Evolutionary conservation across 2,113 vertebrate species (phyloP), one percentile per base, ranked within the genome.

Genomic region (Myotis brandtii): DNA sequence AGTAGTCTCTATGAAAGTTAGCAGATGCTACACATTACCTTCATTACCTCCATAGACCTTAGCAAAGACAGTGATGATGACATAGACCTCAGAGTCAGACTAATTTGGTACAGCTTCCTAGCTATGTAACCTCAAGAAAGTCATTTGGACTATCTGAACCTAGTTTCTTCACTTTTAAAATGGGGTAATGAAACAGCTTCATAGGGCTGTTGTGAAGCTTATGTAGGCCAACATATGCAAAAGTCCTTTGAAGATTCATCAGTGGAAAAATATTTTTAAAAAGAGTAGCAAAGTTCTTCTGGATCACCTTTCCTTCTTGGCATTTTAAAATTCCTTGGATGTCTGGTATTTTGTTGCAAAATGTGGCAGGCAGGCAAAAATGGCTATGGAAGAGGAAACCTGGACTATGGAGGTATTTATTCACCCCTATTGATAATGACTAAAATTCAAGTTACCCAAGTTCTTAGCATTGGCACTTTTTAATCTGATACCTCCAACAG

Each of bases 111-210:
- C 0, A 69, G 18, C 9, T 70, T 73, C 64, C 9, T 62, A 75
- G 37, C 17, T 77, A 54, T 37, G 37, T 84, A 23, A 59, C 40
- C 13, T 79, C 70, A 85, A 52, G 23, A 59, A 96, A 69, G 13
- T 94, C 18, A 83, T 62, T 76, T 46, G 48, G 2, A 12, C 18
- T 59, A 14, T 89, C 17, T 80, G 48, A 80, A 32, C 14, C 43
- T 92, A 59, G 27, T 37, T 73, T 89, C 48, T 69, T 94, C 18
- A 69, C 66, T 72, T 94, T 17, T 80, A 84, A 88, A 83, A 84
- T 83, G 21, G 5, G 14, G 9, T 20, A 69, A 81, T 86, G 11
- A 81, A 81, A 13, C 12, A 46, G 23, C 7, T 88, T 76, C 20
- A 75, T 30, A 70, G 18, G 5, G 6, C 8, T 88, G 7, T 66